Evolutionary conservation across 1,140 invertebrate species (phyloP).

Genomic region (Pogonognathellus flavescens): DNA sequence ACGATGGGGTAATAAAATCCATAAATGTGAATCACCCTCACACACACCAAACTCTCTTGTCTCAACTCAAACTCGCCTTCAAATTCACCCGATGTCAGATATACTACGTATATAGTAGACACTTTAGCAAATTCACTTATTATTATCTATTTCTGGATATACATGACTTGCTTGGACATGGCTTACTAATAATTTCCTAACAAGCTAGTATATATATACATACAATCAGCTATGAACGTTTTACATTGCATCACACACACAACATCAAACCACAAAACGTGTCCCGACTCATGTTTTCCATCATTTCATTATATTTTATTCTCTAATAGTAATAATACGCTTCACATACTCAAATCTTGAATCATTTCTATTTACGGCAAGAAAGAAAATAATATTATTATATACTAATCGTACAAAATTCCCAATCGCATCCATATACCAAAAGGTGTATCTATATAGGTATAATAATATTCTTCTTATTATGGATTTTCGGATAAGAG

Average conservation of each 20-base stretch:
- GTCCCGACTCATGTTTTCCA: too few relatives aligned
- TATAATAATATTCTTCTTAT: too few relatives aligned
- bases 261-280: background rate
- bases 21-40: conserved; percentile 46
- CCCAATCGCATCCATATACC: background rate
- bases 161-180: background rate
- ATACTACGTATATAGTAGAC: background rate
- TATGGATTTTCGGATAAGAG: background rate
- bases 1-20: conserved; percentile 45
- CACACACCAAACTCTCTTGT: conserved; percentile 2
- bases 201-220: too few relatives aligned
- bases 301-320: background rate
- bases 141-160: background rate
- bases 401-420: background rate
- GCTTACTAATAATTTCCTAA: conserved; percentile 29
- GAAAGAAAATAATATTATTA: background rate
- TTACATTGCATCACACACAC: background rate
- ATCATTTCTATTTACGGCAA: conserved; percentile 33
- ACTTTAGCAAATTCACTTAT: background rate
- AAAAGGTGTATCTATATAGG: too few relatives aligned
- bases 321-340: background rate
- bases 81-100: background rate
- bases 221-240: background rate
- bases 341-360: conserved; percentile 3
- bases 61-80: conserved; percentile 21